Evolutionary conservation across 2,888 invertebrate genomes (phyloP), one percentile per base, ranked within the genome.

Genomic region (Eutolmus rufibarbis): DNA sequence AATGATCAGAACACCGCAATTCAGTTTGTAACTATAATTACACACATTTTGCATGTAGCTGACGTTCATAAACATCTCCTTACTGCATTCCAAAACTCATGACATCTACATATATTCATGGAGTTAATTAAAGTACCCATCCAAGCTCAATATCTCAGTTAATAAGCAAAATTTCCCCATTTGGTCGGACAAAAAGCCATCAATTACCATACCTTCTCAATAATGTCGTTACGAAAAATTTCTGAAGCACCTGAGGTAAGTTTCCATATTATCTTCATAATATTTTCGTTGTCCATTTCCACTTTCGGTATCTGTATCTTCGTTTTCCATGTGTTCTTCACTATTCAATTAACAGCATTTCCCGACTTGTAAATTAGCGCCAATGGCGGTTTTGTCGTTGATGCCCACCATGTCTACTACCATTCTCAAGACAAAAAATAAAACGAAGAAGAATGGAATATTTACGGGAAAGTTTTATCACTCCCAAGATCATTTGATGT

Each of bases 401-500:
- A 14, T 66, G 28, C 66, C 66, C 12, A 66, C 28, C 19, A 56
- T 19, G 23, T 66, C 66, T 66, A 23, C 19, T 23, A 66, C 14
- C 43, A 14, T 46, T 66, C 14, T 76, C 37, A 28, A 23, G 1
- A 16, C 7, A n/a, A n/a, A 40, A 12, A 40, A 40, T 9, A 40
- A 40, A 1, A 40, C 12, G 12, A 46, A 46, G 14, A 46, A 14
- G 14, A 46, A 23, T 14, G 23, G 31, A 82, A 66, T 37, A 82
- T 82, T 82, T 57, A 82, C 66, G 57, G 23, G 57, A 82, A 57
- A 34, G 82, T 51, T 82, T 82, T 82, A 82, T 82, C 82, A 57
- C 82, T 57, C n/a, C 5, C 31, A 34, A 8, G 57, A 85, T 85
- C 85, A 51, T 74, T 85, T n/a, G 74, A 85, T 85, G 74, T 85